Evolutionary conservation across 2,888 invertebrate species (phyloP).

Genomic region (Alentia gelatinosa): DNA sequence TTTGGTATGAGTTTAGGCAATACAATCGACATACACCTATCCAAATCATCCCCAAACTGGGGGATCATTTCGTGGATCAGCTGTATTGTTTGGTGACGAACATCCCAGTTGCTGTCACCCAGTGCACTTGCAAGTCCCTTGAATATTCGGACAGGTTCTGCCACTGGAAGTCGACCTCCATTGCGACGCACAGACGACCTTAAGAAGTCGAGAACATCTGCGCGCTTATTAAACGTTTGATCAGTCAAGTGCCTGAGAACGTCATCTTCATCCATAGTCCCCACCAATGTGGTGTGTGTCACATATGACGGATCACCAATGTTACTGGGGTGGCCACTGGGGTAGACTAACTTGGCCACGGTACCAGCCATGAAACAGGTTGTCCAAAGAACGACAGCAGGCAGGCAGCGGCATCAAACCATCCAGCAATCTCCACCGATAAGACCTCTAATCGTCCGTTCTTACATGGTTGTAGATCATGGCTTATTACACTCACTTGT

Average conservation of each 20-base stretch:
- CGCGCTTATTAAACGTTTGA: slow-evolving; percentile 76
- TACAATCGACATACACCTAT: slow-evolving; percentile 79
- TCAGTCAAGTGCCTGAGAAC: slow-evolving; percentile 76
- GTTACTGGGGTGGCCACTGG: slow-evolving; percentile 67
- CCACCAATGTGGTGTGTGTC: slow-evolving; percentile 60
- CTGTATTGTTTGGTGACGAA: slow-evolving; percentile 81
- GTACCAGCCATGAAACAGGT: slow-evolving; percentile 62
- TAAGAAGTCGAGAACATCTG: slow-evolving; percentile 77
- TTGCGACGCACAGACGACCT: slow-evolving; percentile 75
- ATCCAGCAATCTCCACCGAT: neutral
- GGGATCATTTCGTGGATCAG: slow-evolving; percentile 77
- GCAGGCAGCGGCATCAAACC: slow-evolving; percentile 29
- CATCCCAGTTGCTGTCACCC: slow-evolving; percentile 81
- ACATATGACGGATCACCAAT: slow-evolving; percentile 68
- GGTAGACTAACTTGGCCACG: slow-evolving; percentile 73
- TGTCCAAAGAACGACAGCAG: neutral
- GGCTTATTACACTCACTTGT: neutral
- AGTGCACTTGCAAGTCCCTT: slow-evolving; percentile 79
- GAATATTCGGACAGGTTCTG: slow-evolving; percentile 73
- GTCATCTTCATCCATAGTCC: slow-evolving; percentile 79
- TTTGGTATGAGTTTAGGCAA: slow-evolving; percentile 79
- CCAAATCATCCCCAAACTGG: slow-evolving; percentile 77
- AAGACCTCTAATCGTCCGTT: neutral
- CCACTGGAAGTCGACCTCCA: slow-evolving; percentile 77
- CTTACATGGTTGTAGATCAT: neutral